A percentile compares a stretch with the other conserved stretches of the same genome.
phyloP scores from a whole-genome alignment of 2,888 invertebrate genomes.

The Dicyrtoma fusca region DNA sequence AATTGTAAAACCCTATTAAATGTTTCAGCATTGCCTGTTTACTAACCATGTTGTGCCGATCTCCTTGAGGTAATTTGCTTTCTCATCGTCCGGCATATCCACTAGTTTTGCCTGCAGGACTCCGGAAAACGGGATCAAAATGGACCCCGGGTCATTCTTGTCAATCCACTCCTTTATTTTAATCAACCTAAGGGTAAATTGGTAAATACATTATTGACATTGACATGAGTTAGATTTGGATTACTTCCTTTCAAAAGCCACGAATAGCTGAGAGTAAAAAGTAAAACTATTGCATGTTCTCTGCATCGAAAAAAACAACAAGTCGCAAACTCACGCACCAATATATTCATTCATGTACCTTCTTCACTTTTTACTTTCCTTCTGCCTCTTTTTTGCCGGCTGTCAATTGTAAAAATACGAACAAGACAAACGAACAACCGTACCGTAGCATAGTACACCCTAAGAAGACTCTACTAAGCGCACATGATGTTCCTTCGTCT shows the following conservation, averaged over 20 bases:
- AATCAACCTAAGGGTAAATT: slow-evolving; percentile 70
- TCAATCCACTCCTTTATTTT: slow-evolving; percentile 99
- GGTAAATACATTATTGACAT: background rate
- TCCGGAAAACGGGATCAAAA: slow-evolving; percentile 95
- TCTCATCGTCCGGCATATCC: slow-evolving; percentile 81
- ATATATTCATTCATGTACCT: background rate
- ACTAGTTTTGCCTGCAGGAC: slow-evolving; percentile 81
- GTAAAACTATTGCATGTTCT: background rate
- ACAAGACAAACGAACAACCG: background rate
- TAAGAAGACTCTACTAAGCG: background rate
- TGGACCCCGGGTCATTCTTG: slow-evolving; percentile 90
- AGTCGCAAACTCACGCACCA: background rate
- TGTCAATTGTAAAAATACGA: background rate
- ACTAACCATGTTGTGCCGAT: slow-evolving; percentile 75
- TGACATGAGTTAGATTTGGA: background rate
- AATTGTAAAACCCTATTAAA: too few species aligned
- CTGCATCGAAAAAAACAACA: too few species aligned
- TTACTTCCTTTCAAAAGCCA: background rate
- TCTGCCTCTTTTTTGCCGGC: background rate
- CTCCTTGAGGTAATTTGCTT: slow-evolving; percentile 79
- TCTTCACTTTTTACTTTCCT: background rate
- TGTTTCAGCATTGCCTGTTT: too few species aligned
- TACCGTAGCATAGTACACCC: background rate
- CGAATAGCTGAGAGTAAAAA: background rate
- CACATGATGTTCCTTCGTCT: background rate